Evolutionary conservation across 2,113 vertebrate species (phyloP).

Genomic region (Muscicapa adusta): DNA sequence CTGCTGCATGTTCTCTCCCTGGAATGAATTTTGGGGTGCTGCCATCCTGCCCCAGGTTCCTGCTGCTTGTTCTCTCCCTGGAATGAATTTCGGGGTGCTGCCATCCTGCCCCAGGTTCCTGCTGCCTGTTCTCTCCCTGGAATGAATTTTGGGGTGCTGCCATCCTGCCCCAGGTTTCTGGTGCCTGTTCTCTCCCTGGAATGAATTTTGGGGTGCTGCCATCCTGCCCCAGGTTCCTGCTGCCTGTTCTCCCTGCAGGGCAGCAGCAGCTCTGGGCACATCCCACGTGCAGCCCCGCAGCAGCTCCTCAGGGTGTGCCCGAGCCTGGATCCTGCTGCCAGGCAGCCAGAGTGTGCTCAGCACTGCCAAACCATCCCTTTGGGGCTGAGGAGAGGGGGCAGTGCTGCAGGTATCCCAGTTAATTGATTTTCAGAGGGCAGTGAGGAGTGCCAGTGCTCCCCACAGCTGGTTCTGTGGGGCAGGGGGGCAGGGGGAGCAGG

Average conservation of each 20-base stretch:
- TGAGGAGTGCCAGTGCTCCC: accelerated
- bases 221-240: too few species aligned
- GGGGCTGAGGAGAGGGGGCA: not conserved
- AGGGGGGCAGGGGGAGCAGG: not conserved
- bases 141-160: too few species aligned
- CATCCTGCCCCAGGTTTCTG: too few species aligned
- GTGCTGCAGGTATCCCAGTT: not conserved
- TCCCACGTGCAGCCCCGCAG: accelerated
- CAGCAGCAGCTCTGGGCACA: too few species aligned
- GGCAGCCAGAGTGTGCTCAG: accelerated
- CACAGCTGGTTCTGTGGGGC: accelerated
- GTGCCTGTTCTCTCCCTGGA: not conserved
- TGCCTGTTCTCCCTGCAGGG: not conserved
- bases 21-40: accelerated
- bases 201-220: accelerated
- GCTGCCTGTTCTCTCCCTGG: too few species aligned
- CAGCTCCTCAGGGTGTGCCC: not conserved
- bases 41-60: accelerated
- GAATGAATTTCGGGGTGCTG: accelerated
- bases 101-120: accelerated
- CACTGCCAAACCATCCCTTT: accelerated
- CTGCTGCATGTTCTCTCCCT: not conserved
- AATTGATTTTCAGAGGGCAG: not conserved
- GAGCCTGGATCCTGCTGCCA: not conserved
- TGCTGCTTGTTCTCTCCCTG: accelerated